Conservation (phyloP, 37 sponge, comb jelly and placozoan species). For the Halichondria panicea region DNA sequence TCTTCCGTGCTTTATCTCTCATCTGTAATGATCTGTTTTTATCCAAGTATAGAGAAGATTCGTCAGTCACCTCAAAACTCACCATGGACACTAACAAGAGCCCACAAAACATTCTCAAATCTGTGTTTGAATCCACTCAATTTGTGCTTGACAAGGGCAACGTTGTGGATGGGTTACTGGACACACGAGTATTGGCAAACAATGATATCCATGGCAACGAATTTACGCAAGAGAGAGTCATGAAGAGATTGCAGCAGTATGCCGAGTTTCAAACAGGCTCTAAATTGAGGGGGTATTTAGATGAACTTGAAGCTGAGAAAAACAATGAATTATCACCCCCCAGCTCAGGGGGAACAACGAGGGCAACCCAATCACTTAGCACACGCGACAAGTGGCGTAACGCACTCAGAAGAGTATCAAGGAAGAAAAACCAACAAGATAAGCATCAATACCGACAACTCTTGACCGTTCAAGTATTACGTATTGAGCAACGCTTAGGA, state of each 20-base stretch:
- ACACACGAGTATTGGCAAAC: background rate
- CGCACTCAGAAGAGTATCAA: background rate
- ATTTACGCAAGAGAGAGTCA: background rate
- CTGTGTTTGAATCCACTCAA: background rate
- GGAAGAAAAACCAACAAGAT: no score
- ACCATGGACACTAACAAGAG: no score
- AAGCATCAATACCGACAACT: background rate
- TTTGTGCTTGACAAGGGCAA: background rate
- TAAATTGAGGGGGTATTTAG: background rate
- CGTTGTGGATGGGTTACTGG: background rate
- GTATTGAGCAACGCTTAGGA: background rate
- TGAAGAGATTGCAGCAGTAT: background rate
- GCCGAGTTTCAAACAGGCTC: background rate
- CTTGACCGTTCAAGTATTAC: background rate
- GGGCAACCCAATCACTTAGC: slow-evolving; percentile 20
- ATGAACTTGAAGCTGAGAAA: background rate
- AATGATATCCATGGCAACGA: background rate
- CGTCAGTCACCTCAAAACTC: no score
- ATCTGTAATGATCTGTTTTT: slow-evolving; percentile 7
- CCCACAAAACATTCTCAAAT: no score
- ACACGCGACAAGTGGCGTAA: slow-evolving; percentile 3
- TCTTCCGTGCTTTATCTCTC: background rate
- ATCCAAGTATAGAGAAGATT: background rate
- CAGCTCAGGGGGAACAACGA: no score
- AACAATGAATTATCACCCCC: no score